Conservation (phyloP, 2,888 invertebrate genomes). For the Agrotis puta region DNA sequence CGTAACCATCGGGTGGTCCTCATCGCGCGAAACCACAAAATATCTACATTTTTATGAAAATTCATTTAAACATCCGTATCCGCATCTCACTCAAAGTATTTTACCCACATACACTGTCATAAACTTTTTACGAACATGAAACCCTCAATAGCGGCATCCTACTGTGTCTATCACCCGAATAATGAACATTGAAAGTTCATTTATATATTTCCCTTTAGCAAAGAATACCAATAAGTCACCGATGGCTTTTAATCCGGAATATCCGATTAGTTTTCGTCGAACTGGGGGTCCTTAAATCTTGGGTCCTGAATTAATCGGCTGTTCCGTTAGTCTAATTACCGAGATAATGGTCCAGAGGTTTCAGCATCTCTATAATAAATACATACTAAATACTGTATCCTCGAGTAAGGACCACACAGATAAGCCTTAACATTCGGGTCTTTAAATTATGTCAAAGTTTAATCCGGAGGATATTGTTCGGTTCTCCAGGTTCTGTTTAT, state of each 20-base stretch:
- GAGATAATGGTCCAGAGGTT: conserved; percentile 61
- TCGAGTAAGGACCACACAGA: conserved; percentile 30
- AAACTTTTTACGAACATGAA: conserved; percentile 51
- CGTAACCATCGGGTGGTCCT: neutral
- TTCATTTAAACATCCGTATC: conserved; percentile 19
- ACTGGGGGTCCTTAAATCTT: conserved; percentile 66
- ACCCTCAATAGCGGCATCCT: conserved; percentile 24
- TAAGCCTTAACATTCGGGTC: conserved; percentile 41
- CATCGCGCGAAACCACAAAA: neutral
- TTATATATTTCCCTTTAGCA: conserved; percentile 60
- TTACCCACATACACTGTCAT: conserved; percentile 22
- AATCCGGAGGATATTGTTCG: conserved; percentile 22
- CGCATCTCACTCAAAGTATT: conserved; percentile 34
- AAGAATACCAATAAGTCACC: conserved; percentile 69
- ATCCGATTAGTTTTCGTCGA: conserved; percentile 70
- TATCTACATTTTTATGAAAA: conserved; percentile 36
- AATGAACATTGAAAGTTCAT: conserved; percentile 63
- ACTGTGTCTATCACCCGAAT: conserved; percentile 41
- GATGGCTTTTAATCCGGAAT: conserved; percentile 66
- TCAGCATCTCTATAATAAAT: conserved; percentile 61
- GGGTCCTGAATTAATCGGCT: conserved; percentile 68
- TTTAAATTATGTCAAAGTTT: conserved; percentile 52
- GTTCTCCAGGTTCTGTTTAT: conserved; percentile 23
- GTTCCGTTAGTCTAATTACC: conserved; percentile 67
- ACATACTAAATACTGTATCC: conserved; percentile 51